These are phyloP conservation scores for Spisula subtruncata DNA, from an alignment of 2,888 invertebrate species.

Conservation along the genomic window DNA sequence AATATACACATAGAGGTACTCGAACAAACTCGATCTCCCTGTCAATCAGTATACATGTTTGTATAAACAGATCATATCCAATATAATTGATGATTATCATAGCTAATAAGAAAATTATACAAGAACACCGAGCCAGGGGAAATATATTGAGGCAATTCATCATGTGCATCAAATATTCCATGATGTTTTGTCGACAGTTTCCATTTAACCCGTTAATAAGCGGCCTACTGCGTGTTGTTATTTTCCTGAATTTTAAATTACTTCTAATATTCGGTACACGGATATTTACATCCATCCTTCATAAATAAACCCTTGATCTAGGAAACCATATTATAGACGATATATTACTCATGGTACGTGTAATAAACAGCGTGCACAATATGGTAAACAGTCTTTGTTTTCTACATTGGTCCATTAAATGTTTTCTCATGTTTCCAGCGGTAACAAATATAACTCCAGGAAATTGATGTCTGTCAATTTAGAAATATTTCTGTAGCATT, in stretches of 20 bases:
- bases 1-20: no score
- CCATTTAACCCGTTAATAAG: neutral
- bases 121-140: no score
- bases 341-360: neutral
- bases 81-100: no score
- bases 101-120: no score
- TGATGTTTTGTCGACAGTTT: neutral
- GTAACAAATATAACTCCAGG: neutral
- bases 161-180: no score
- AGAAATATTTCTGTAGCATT: neutral
- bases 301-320: neutral
- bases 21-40: no score
- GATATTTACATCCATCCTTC: neutral
- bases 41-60: no score
- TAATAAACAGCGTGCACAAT: neutral
- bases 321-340: neutral
- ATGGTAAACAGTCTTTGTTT: neutral
- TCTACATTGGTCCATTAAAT: slow-evolving; percentile 14
- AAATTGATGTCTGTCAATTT: slow-evolving; percentile 12
- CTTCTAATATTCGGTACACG: neutral
- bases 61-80: no score
- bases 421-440: neutral
- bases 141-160: no score
- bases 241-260: neutral
- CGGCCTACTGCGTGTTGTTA: neutral